phyloP scores from a whole-genome alignment of 2,797 vertebrate genomes.

The Mus caroli region DNA sequence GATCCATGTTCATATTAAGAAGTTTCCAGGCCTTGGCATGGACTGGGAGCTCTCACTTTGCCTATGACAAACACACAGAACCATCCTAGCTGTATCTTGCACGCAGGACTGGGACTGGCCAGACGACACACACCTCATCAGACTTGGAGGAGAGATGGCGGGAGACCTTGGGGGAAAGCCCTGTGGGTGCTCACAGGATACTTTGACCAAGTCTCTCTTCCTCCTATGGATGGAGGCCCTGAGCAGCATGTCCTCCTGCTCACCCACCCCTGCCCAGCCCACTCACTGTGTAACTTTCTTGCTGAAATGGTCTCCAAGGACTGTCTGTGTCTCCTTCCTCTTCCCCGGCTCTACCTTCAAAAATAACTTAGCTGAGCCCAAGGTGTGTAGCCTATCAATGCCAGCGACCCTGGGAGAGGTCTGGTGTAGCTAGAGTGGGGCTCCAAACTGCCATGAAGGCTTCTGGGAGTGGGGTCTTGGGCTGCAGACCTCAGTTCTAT shows the following conservation, averaged over 20 bases:
- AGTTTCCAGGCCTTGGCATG: slow-evolving; percentile 7
- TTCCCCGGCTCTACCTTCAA: slow-evolving; percentile 56
- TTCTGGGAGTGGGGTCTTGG: rapidly evolving
- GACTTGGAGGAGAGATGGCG: neutral
- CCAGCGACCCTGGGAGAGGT: neutral
- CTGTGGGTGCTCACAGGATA: rapidly evolving
- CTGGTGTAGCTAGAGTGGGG: neutral
- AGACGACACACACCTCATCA: neutral
- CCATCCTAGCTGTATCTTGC: neutral
- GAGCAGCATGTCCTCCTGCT: neutral
- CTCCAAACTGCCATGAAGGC: too few relatives aligned
- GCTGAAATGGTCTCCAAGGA: neutral
- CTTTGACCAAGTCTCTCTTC: neutral
- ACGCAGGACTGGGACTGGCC: neutral
- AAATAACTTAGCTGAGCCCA: slow-evolving; percentile 56
- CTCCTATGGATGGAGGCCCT: neutral
- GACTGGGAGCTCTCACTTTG: neutral
- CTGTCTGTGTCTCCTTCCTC: neutral
- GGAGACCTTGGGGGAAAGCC: neutral
- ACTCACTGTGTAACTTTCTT: slow-evolving; percentile 47
- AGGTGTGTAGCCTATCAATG: slow-evolving; percentile 15
- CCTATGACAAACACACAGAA: slow-evolving; percentile 54
- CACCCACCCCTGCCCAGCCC: neutral
- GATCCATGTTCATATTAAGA: slow-evolving; percentile 48
- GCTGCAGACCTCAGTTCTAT: neutral